phyloP scores from a whole-genome alignment of 2,113 vertebrate genomes.

The Chlorodrepanis virens region DNA sequence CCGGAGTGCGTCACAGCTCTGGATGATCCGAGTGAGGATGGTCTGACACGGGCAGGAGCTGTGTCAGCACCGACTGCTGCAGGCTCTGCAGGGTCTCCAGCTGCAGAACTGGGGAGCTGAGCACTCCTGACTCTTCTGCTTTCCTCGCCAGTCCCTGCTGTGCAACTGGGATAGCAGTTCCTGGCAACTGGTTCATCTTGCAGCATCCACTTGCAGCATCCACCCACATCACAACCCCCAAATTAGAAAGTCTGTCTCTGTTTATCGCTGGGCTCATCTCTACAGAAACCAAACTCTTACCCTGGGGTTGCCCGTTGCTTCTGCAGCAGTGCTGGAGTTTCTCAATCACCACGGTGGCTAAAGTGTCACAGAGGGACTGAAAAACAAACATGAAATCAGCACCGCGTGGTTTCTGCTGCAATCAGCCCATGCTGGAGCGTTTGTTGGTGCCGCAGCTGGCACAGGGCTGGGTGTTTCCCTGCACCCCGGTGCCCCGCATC shows the following conservation, averaged over 20 bases:
- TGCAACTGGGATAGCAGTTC: neutral
- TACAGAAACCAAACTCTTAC: neutral
- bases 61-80: accelerated
- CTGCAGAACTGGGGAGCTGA: neutral
- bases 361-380: neutral
- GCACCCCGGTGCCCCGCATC: neutral
- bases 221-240: neutral
- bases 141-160: neutral
- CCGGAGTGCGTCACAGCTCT: neutral
- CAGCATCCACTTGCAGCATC: neutral
- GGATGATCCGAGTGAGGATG: accelerated
- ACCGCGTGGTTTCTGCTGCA: neutral
- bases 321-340: neutral
- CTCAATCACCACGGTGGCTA: accelerated
- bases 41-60: accelerated
- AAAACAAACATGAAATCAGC: neutral
- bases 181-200: neutral
- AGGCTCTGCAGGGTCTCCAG: accelerated
- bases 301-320: neutral
- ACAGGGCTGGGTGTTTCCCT: accelerated
- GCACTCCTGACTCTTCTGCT: neutral
- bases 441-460: accelerated
- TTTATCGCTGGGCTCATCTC: neutral
- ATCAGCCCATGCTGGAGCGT: accelerated
- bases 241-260: neutral